A percentile compares a stretch with the other conserved stretches of the same genome.
phyloP scores from a whole-genome alignment of 2,888 invertebrate genomes.

The Orgyia antiqua region DNA sequence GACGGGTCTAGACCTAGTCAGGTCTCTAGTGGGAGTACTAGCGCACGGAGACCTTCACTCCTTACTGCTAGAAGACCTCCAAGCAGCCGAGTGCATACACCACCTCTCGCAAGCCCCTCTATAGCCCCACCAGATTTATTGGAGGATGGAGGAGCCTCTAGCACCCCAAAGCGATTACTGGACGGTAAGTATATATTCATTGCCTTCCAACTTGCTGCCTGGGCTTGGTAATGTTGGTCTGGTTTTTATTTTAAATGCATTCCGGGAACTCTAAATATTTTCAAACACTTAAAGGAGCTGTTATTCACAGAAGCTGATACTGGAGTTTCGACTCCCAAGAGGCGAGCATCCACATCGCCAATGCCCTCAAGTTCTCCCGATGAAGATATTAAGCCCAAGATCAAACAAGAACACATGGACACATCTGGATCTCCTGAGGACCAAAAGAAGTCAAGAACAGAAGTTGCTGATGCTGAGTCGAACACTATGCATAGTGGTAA shows the following conservation, averaged over 20 bases:
- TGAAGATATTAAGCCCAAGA: conserved; percentile 73
- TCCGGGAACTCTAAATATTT: no score
- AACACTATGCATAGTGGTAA: conserved; percentile 95
- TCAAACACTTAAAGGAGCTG: no score
- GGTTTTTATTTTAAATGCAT: no score
- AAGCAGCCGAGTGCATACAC: conserved; percentile 83
- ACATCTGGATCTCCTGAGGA: conserved; percentile 81
- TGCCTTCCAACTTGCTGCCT: no score
- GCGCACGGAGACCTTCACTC: conserved; percentile 59
- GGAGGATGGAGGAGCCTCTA: conserved; percentile 89
- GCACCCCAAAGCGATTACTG: conserved; percentile 85
- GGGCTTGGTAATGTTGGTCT: no score
- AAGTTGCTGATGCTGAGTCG: conserved; percentile 91
- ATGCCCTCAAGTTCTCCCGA: conserved; percentile 74
- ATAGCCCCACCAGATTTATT: conserved; percentile 82
- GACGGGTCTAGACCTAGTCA: conserved; percentile 86
- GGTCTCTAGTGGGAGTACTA: conserved; percentile 82
- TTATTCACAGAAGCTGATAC: conserved; percentile 70
- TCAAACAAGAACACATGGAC: conserved; percentile 83
- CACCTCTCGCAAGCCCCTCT: conserved; percentile 83
- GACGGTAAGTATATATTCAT: conserved; percentile 69
- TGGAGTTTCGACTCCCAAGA: conserved; percentile 79
- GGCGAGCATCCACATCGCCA: conserved; percentile 77
- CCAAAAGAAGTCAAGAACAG: conserved; percentile 87
- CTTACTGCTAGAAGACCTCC: conserved; percentile 69